phyloP scores from a whole-genome alignment of 2,113 vertebrate genomes.

The Oncorhynchus clarkii region DNA sequence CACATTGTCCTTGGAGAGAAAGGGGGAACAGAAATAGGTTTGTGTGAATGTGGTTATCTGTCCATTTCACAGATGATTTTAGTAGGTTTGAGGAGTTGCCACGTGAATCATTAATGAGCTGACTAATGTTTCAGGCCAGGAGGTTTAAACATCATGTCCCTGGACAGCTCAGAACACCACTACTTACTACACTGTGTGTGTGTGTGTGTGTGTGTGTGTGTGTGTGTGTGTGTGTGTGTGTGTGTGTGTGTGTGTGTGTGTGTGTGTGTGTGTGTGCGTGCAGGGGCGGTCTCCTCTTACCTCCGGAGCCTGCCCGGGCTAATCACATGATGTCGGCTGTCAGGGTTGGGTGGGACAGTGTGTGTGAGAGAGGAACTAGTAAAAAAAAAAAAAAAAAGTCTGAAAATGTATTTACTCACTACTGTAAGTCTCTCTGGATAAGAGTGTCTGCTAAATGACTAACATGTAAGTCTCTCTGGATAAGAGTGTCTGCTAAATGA shows the following conservation, averaged over 20 bases:
- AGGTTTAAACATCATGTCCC: neutral
- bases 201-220: neutral
- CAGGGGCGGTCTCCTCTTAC: too few relatives aligned
- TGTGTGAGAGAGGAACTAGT: neutral
- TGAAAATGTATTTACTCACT: too few relatives aligned
- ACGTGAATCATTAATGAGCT: constrained; percentile 24
- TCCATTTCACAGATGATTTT: constrained; percentile 24
- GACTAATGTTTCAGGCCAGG: constrained; percentile 17
- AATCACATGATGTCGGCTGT: too few relatives aligned
- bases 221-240: constrained; percentile 23
- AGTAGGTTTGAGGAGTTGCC: constrained; percentile 17
- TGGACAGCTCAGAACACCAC: constrained; percentile 4
- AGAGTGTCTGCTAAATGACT: too few relatives aligned
- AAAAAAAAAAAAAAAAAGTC: too few relatives aligned
- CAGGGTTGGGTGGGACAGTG: constrained; percentile 6
- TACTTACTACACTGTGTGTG: constrained; percentile 7
- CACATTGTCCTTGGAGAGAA: neutral
- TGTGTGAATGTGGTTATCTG: constrained; percentile 11
- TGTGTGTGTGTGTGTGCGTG: constrained; percentile 20
- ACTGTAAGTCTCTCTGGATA: too few relatives aligned
- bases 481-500: too few relatives aligned
- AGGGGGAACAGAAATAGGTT: neutral
- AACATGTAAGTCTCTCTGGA: too few relatives aligned
- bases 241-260: neutral
- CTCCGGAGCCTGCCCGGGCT: too few relatives aligned